Evolutionary conservation across 2,888 invertebrate genomes (phyloP).

Genomic region (Volucella zonaria): DNA sequence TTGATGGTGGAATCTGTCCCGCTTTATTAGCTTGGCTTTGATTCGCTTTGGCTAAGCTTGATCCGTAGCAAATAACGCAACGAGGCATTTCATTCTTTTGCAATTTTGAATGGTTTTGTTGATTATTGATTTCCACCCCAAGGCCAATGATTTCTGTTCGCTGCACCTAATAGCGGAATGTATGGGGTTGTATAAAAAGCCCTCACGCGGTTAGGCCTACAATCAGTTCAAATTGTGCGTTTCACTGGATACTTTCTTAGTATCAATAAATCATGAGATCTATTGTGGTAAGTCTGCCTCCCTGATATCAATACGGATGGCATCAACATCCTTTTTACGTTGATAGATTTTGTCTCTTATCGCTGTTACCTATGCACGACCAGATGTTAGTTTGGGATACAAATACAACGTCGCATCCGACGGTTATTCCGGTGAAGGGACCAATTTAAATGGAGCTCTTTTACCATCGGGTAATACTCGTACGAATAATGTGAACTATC

Average conservation of each 20-base stretch:
- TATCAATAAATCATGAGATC: constrained; percentile 55
- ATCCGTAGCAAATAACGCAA: constrained; percentile 22
- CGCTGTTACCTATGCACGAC: constrained; percentile 43
- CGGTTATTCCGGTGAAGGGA: constrained; percentile 16
- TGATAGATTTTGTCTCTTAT: constrained; percentile 53
- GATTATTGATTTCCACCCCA: constrained; percentile 55
- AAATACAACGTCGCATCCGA: constrained; percentile 31
- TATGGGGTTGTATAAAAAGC: constrained; percentile 62
- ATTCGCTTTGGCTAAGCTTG: neutral
- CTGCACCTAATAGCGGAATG: constrained; percentile 45
- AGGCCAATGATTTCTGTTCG: constrained; percentile 34
- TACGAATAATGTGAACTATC: neutral
- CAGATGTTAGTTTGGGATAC: constrained; percentile 60
- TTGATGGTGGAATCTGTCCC: constrained; percentile 30
- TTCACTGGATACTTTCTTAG: constrained; percentile 55
- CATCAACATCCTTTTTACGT: neutral
- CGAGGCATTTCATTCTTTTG: constrained; percentile 55
- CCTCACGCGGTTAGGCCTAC: constrained; percentile 45
- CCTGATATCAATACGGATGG: neutral
- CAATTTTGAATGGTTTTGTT: constrained; percentile 43
- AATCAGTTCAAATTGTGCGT: constrained; percentile 62
- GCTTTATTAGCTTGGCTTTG: neutral
- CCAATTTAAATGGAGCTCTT: constrained; percentile 16
- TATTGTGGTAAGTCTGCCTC: constrained; percentile 53
- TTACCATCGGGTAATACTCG: constrained; percentile 11